phyloP scores from a whole-genome alignment of 2,797 vertebrate species.

The Nasua narica region DNA sequence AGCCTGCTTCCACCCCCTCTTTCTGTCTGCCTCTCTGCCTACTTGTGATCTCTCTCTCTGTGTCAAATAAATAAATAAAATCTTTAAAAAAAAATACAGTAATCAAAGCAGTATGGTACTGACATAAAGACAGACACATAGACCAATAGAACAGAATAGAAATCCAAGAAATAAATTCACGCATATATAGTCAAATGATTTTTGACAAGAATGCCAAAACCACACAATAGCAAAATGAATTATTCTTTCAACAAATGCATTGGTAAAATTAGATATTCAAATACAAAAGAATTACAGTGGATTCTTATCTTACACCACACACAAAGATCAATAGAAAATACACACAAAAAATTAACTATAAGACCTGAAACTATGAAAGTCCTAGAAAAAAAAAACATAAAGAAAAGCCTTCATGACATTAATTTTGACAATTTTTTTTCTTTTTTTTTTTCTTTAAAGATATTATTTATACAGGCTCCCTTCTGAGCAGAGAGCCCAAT shows the following conservation, averaged over 20 bases:
- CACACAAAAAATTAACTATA: background rate
- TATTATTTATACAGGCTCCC: no score
- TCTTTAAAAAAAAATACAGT: background rate
- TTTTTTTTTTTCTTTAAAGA: no score
- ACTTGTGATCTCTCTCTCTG: no score
- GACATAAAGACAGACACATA: background rate
- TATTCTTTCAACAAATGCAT: background rate
- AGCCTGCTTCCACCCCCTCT: no score
- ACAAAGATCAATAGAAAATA: background rate
- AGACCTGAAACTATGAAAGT: background rate
- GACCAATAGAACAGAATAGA: background rate
- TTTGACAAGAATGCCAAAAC: background rate
- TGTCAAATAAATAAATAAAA: no score
- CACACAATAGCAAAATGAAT: background rate
- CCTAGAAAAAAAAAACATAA: background rate
- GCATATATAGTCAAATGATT: background rate
- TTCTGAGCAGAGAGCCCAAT: no score
- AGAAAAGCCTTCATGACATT: background rate
- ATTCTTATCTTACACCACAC: background rate
- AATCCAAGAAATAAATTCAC: background rate
- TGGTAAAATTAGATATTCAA: background rate
- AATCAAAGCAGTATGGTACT: background rate
- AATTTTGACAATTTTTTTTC: background rate
- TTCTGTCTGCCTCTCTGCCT: no score
- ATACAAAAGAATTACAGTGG: background rate